Conservation (phyloP, 1,140 invertebrate genomes). For the Paraescarpia echinospica region DNA sequence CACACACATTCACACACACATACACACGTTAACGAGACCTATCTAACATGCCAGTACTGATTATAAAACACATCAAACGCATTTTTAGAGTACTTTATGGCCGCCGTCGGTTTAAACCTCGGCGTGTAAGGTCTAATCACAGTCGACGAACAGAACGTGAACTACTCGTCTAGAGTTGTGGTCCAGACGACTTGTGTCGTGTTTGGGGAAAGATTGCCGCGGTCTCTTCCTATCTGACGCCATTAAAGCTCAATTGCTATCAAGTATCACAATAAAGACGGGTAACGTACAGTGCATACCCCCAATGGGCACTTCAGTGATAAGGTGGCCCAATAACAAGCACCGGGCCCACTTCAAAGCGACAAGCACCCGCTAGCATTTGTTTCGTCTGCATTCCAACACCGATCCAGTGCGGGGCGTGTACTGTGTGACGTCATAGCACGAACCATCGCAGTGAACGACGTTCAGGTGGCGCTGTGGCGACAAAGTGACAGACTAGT, state of each 20-base stretch:
- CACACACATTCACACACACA: not conserved
- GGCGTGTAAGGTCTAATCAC: not conserved
- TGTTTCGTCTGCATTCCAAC: not conserved
- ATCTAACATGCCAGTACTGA: no score
- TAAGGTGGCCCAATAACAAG: not conserved
- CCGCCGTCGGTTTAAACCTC: not conserved
- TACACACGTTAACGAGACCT: not conserved
- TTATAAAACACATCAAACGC: no score
- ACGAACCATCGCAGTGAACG: no score
- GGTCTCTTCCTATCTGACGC: not conserved
- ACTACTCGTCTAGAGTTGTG: not conserved
- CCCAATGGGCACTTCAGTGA: not conserved
- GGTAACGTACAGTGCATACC: not conserved
- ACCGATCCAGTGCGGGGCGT: not conserved
- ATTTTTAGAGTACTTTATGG: no score
- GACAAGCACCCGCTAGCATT: not conserved
- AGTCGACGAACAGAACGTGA: not conserved
- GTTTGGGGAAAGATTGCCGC: not conserved
- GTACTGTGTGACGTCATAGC: not conserved
- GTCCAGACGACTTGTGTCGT: not conserved
- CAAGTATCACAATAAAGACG: not conserved
- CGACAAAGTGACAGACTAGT: not conserved
- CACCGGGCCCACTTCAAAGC: not conserved
- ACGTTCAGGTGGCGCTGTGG: no score
- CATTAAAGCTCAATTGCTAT: not conserved